These are phyloP conservation scores for Lutjanus erythropterus DNA, from an alignment of 2,113 vertebrate genomes.

Conservation along the genomic window DNA sequence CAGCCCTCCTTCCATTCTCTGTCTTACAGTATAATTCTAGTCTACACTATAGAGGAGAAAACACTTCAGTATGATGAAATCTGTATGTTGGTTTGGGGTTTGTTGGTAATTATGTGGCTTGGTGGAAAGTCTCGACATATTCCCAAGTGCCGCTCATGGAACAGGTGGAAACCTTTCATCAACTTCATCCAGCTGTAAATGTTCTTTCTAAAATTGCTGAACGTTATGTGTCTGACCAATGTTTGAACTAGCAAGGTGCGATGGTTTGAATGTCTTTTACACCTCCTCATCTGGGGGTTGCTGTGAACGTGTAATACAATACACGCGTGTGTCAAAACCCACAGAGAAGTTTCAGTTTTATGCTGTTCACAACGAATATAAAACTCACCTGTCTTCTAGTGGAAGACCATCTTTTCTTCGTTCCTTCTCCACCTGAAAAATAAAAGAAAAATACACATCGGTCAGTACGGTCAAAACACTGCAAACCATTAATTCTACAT, in stretches of 20 bases:
- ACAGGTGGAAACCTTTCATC: conserved; percentile 49
- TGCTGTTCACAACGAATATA: not conserved
- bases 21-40: conserved; percentile 19
- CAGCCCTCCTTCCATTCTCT: conserved; percentile 11
- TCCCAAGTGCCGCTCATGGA: not conserved
- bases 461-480: not conserved
- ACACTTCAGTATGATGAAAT: conserved; percentile 36
- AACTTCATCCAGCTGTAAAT: not conserved
- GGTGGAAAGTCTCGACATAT: conserved; percentile 21
- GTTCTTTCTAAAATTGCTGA: not conserved
- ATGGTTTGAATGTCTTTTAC: not conserved
- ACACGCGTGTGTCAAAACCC: not conserved
- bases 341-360: not conserved
- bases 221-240: not conserved
- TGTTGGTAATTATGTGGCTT: conserved; percentile 23
- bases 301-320: conserved; percentile 2
- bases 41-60: conserved; percentile 9
- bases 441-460: conserved; percentile 33
- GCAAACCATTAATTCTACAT: not conserved
- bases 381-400: conserved; percentile 90
- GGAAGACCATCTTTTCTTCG: conserved; percentile 89
- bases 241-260: conserved; percentile 9
- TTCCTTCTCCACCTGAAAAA: conserved; percentile 90
- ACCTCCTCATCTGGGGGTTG: not conserved
- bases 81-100: conserved; percentile 15